Base-by-base conservation (phyloP, 2,888 invertebrate species). In the Tachina grossa region DNA sequence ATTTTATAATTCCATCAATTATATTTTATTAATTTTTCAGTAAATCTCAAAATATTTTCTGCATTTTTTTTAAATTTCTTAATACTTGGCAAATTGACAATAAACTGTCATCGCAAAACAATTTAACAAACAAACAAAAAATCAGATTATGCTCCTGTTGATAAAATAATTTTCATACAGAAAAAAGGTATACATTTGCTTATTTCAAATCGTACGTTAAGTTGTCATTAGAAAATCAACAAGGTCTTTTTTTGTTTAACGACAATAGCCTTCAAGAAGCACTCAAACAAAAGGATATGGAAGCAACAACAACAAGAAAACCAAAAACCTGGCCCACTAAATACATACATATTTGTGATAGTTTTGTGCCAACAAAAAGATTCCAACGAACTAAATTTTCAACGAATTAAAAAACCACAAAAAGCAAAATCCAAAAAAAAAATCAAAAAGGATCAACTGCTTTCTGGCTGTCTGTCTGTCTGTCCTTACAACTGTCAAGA, bases 331-430 rank as follows among this genome's bases (percentile, higher is more conserved):
- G 84, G 77, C 84, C 72, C 81, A 85, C 72, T 81, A 85, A 81
- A 77, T 10, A 68, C 31, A 1, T 22, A 22, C 11, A 66, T 49
- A 31, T 14, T 39, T 53, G 16, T 57, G 19, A 22, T 57, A 53
- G 31, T 53, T 53, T 63, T 59, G 13, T 51, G 49, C 16, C 19
- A 72, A 84, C 77, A 84, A 84, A 84, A 76, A 76, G 61, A 77
- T 84, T 84, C 66, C 13, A 66, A 31, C 59, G 81, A 85, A 81
- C 41, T 47, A 80, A 57, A 68, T 65, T 76, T 66, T 81, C 75
- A 81, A 71, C 65, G 85, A 79, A 85, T 83, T 83, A 79, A 77
- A 85, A 85, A 85, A 85, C 85, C 85, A 85, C 85, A 85, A 85
- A 31, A 78, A 75, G 71, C 39, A 82, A 76, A 82, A 68, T 55